These are phyloP conservation scores for Autographa gamma DNA, from an alignment of 2,888 invertebrate species.

Conservation along the genomic window DNA sequence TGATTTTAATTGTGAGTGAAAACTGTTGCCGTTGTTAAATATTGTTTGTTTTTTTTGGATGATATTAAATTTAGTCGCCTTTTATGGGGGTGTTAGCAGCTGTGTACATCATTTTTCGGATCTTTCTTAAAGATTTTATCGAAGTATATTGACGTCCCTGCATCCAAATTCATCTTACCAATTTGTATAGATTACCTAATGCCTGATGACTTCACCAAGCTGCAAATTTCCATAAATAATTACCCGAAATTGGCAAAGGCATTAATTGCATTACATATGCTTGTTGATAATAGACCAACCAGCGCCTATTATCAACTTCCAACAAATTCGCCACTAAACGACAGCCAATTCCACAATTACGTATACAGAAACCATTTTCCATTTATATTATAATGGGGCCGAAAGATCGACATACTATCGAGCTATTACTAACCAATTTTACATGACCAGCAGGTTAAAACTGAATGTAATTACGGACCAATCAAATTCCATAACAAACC, in stretches of 20 bases:
- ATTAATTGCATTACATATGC: background rate
- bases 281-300: background rate
- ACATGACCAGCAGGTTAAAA: slow-evolving; percentile 54
- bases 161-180: too few relatives aligned
- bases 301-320: background rate
- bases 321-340: background rate
- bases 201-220: background rate
- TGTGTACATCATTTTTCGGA: background rate
- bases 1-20: background rate
- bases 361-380: slow-evolving; percentile 17
- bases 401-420: slow-evolving; percentile 21
- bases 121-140: too few relatives aligned
- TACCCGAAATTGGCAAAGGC: background rate
- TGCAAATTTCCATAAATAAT: background rate
- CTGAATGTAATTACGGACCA: slow-evolving; percentile 65
- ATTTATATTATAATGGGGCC: slow-evolving; percentile 26
- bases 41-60: background rate
- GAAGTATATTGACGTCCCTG: background rate
- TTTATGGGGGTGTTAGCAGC: background rate
- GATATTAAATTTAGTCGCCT: background rate
- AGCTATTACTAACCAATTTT: slow-evolving; percentile 53
- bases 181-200: background rate
- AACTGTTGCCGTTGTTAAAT: background rate
- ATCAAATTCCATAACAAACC: slow-evolving; percentile 67
- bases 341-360: slow-evolving; percentile 10